These are phyloP conservation scores for Pantherophis alleghaniensis DNA, from an alignment of 2,797 vertebrate genomes.

Conservation along the genomic window DNA sequence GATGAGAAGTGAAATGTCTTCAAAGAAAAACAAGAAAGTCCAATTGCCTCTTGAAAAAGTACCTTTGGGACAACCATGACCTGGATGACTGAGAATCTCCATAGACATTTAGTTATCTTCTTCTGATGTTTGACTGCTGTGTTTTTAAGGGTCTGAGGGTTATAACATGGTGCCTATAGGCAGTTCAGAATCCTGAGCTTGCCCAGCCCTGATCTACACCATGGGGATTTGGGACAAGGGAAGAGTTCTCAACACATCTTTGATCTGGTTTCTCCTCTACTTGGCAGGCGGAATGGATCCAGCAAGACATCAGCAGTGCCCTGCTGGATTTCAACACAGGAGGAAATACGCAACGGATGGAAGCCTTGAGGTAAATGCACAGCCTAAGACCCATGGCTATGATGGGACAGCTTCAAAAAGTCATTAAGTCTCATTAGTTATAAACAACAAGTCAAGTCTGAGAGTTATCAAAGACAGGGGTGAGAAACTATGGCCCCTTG, in stretches of 20 bases:
- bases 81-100: no score
- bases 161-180: not conserved
- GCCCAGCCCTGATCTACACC: not conserved
- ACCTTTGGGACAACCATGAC: no score
- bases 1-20: no score
- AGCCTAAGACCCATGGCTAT: no score
- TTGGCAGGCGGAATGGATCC: conserved; percentile 79
- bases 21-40: no score
- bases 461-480: not conserved
- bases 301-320: conserved; percentile 72
- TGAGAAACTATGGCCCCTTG: not conserved
- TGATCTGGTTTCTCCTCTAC: not conserved
- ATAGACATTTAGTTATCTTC: not conserved
- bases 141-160: not conserved
- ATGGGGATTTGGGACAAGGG: not conserved
- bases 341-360: conserved; percentile 56
- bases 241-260: not conserved
- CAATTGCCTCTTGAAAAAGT: no score
- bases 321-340: conserved; percentile 69
- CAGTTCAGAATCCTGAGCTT: not conserved
- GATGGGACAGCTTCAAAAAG: not conserved
- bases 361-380: conserved; percentile 71
- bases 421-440: not conserved
- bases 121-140: not conserved
- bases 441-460: not conserved